Evolutionary conservation across 2,888 invertebrate genomes (phyloP).

Genomic region (Elegia similella): DNA sequence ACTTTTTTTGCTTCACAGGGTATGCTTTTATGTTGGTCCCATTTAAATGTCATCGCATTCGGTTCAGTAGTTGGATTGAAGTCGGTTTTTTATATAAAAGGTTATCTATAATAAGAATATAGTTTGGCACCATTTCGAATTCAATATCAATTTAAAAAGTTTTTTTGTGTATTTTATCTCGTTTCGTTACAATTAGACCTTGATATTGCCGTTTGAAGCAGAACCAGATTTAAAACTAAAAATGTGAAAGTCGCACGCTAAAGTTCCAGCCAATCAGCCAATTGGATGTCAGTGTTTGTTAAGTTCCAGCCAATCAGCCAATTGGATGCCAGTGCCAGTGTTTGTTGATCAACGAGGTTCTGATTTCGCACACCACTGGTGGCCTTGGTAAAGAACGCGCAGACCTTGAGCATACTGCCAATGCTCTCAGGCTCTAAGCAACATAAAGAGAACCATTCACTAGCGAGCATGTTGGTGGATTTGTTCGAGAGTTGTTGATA

Average conservation of each 20-base stretch:
- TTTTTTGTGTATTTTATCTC: no score
- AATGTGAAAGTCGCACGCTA: constrained; percentile 10
- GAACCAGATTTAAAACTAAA: constrained; percentile 5
- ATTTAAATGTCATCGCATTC: no score
- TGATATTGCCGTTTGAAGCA: background rate
- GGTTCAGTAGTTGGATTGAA: no score
- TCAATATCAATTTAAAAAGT: no score
- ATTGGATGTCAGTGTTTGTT: no score
- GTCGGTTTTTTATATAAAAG: no score
- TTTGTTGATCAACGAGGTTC: constrained; percentile 15
- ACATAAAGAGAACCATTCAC: background rate
- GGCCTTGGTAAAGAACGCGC: constrained; percentile 65
- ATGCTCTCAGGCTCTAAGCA: constrained; percentile 7
- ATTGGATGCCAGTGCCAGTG: no score
- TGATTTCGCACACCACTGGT: constrained; percentile 49
- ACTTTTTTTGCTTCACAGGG: no score
- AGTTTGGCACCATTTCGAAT: no score
- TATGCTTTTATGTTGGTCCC: no score
- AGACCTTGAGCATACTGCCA: constrained; percentile 60
- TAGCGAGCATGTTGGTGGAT: background rate
- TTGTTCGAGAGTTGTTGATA: background rate
- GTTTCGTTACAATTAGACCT: background rate
- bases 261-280: constrained; percentile 1
- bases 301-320: constrained; percentile 1
- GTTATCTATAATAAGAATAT: no score